These are phyloP conservation scores for Serilophus lunatus DNA, from an alignment of 2,113 vertebrate species.

Conservation along the genomic window DNA sequence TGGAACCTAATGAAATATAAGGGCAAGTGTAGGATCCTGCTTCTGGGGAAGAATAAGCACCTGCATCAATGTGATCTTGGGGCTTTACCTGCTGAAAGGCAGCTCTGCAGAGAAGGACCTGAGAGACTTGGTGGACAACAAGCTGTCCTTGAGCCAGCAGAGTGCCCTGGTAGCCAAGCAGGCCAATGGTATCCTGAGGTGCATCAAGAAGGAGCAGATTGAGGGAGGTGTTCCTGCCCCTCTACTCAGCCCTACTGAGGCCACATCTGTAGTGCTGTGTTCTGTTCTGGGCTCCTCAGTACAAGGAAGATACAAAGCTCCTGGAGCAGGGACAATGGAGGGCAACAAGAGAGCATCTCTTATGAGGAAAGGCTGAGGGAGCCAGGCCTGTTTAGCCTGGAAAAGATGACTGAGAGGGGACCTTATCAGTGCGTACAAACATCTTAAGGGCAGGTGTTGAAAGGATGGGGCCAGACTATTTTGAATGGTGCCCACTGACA, in stretches of 20 bases:
- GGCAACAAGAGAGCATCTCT: background rate
- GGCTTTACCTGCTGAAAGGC: background rate
- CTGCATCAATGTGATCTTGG: background rate
- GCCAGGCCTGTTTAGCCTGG: background rate
- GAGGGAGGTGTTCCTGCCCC: accelerated
- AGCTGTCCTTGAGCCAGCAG: background rate
- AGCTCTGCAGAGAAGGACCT: background rate
- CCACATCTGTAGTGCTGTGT: background rate
- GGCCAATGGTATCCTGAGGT: background rate
- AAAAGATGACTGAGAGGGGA: background rate
- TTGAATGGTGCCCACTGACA: background rate
- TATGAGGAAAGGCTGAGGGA: background rate
- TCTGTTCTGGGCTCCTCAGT: background rate
- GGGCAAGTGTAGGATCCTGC: background rate
- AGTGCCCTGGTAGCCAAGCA: background rate
- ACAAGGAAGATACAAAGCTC: accelerated
- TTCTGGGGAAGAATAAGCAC: background rate
- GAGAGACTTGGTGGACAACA: accelerated
- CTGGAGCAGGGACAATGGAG: too few species aligned
- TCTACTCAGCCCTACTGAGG: background rate
- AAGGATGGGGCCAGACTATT: background rate
- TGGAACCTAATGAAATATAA: background rate
- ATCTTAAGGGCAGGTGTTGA: background rate
- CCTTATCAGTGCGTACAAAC: background rate
- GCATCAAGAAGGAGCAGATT: background rate